phyloP scores from a whole-genome alignment of 2,113 vertebrate species.

The Grammomys surdaster region DNA sequence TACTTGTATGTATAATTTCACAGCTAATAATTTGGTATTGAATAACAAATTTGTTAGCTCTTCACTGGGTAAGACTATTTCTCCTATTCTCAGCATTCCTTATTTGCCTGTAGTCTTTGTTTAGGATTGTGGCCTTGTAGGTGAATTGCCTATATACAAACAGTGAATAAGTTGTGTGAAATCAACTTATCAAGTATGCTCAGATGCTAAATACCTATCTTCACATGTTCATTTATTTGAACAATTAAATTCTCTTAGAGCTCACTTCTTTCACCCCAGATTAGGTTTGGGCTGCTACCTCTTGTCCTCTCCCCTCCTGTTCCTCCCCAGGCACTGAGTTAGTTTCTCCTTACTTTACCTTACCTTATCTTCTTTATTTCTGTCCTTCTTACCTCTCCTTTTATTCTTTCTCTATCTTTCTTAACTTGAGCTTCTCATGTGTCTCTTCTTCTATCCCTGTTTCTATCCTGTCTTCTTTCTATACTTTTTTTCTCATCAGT shows the following conservation, averaged over 20 bases:
- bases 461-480: background rate
- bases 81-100: background rate
- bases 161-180: background rate
- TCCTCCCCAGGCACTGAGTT: background rate
- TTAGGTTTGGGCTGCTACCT: background rate
- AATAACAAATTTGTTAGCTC: background rate
- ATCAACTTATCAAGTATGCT: background rate
- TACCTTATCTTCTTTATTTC: background rate
- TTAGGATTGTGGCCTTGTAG: background rate
- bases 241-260: background rate
- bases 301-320: background rate
- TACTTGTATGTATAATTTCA: background rate
- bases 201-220: background rate
- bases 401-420: background rate
- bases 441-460: rapidly evolving
- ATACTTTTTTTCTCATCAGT: background rate
- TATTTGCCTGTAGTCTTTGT: background rate
- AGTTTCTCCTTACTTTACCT: background rate
- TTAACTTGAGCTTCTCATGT: rapidly evolving
- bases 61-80: background rate
- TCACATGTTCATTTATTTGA: background rate
- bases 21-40: background rate
- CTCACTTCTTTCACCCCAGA: background rate
- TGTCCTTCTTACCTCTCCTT: too few relatives aligned
- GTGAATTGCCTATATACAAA: background rate